These are phyloP conservation scores for Diachasma alloeum DNA, from an alignment of 1,140 invertebrate genomes.

Conservation along the genomic window DNA sequence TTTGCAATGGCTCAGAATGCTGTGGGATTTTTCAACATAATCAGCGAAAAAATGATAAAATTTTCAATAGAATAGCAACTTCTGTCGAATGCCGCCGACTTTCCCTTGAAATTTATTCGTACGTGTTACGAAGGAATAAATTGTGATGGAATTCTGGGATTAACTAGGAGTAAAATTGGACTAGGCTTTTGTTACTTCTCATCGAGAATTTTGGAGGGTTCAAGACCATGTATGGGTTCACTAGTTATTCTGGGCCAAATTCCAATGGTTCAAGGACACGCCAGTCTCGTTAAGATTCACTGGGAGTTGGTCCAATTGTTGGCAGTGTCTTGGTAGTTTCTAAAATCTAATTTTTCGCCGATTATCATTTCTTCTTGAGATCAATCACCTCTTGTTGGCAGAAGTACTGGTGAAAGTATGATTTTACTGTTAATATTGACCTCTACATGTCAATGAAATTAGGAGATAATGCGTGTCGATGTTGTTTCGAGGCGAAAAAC, in stretches of 20 bases:
- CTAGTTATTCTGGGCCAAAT: background rate
- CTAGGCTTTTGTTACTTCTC: background rate
- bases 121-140: background rate
- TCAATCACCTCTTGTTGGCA: background rate
- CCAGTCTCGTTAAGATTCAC: constrained; percentile 12
- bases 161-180: background rate
- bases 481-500: too few relatives aligned
- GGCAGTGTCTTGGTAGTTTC: constrained; percentile 53
- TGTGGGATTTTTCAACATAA: too few relatives aligned
- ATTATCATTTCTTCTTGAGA: background rate
- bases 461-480: too few relatives aligned
- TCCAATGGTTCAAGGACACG: background rate
- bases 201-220: background rate
- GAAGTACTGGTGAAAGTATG: background rate
- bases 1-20: too few relatives aligned
- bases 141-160: background rate
- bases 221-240: background rate
- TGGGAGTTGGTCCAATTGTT: constrained; percentile 53
- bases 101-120: too few relatives aligned
- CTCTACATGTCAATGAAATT: background rate
- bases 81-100: too few relatives aligned
- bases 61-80: too few relatives aligned
- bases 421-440: background rate
- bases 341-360: background rate
- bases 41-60: too few relatives aligned